phyloP scores from a whole-genome alignment of 2,888 invertebrate genomes.

The Agapostemon virescens region DNA sequence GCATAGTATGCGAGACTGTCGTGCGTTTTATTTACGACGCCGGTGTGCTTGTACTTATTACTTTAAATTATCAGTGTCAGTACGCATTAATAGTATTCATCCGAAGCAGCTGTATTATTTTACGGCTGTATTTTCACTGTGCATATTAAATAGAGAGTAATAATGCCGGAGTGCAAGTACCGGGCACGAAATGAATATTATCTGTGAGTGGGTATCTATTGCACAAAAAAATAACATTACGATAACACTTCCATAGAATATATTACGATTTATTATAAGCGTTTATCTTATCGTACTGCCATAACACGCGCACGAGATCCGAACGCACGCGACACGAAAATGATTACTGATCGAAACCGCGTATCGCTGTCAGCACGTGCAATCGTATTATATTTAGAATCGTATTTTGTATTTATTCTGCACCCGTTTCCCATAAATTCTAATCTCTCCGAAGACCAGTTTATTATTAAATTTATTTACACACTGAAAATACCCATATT shows the following conservation, averaged over 20 bases:
- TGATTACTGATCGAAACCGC: not conserved
- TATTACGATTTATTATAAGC: conserved; percentile 10
- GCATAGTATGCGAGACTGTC: not conserved
- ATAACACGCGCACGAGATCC: not conserved
- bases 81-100: conserved; percentile 6
- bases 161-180: not conserved
- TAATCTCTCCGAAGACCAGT: not conserved
- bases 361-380: conserved; percentile 6
- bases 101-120: conserved; percentile 9
- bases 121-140: conserved; percentile 5
- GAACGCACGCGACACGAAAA: conserved; percentile 6
- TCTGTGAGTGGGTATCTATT: conserved; percentile 3
- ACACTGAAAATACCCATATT: not conserved
- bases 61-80: conserved; percentile 8
- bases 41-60: not conserved
- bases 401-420: not conserved
- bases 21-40: not conserved
- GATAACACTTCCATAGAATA: conserved; percentile 15
- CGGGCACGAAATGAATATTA: conserved; percentile 28
- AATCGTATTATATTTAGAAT: not conserved
- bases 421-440: not conserved
- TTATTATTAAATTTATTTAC: not conserved
- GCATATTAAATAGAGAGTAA: conserved; percentile 7
- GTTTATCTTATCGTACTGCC: conserved; percentile 6
- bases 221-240: conserved; percentile 5